Evolutionary conservation across 2,113 vertebrate genomes (phyloP).

Genomic region (Nerophis lumbriciformis): DNA sequence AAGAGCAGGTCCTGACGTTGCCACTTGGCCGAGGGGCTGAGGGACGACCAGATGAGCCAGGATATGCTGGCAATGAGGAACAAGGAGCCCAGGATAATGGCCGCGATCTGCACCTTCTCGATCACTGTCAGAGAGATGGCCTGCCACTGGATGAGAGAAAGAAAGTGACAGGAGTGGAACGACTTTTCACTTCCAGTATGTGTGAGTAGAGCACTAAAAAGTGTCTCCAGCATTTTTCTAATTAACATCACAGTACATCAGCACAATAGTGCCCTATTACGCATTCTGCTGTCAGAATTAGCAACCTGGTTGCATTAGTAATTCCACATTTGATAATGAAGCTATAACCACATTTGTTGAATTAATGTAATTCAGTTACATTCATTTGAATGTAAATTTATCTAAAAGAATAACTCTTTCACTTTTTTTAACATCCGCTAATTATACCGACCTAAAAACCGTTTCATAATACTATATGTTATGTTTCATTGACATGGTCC

Average conservation of each 20-base stretch:
- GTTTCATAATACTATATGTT: not conserved
- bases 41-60: conserved; percentile 93
- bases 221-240: no score
- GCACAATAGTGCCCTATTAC: no score
- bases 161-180: not conserved
- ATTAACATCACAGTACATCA: no score
- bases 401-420: no score
- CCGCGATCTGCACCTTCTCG: conserved; percentile 92
- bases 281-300: no score
- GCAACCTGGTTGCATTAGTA: no score
- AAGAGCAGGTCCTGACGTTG: conserved; percentile 93
- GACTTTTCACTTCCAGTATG: not conserved
- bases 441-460: not conserved
- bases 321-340: no score
- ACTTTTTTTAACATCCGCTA: not conserved
- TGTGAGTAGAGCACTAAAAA: not conserved
- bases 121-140: conserved; percentile 93
- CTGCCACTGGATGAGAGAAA: conserved; percentile 77
- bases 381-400: no score
- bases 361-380: no score
- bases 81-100: conserved; percentile 89
- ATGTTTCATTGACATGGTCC: not conserved
- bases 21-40: conserved; percentile 95
- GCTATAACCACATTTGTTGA: no score
- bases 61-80: conserved; percentile 96